Percentiles rank a stretch among this genome's conserved stretches.
Conservation (phyloP, 1,140 invertebrate genomes). For the Octopus sinensis region DNA sequence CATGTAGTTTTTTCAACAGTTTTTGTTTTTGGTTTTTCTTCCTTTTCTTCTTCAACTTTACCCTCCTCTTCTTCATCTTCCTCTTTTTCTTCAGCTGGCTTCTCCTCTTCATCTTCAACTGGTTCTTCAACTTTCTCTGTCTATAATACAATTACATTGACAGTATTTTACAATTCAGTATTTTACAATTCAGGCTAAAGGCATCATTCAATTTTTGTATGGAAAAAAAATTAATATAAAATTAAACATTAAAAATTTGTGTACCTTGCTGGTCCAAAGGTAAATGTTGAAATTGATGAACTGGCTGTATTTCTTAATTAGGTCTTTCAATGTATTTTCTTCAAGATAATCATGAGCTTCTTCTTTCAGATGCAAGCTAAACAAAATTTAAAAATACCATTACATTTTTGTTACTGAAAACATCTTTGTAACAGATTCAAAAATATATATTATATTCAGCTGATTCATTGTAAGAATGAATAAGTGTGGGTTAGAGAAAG, state of each 20-base stretch:
- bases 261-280: constrained; percentile 85
- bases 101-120: constrained; percentile 59
- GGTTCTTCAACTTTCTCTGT: constrained; percentile 67
- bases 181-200: too few species aligned
- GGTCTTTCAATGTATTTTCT: constrained; percentile 80
- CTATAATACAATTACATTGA: constrained; percentile 40
- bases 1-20: constrained; percentile 93
- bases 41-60: constrained; percentile 64
- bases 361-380: constrained; percentile 87
- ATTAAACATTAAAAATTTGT: too few species aligned
- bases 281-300: constrained; percentile 99
- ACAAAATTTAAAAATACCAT: constrained; percentile 36
- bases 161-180: too few species aligned
- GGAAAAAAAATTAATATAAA: too few species aligned
- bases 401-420: background rate
- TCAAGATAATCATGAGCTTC: constrained; percentile 95
- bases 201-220: too few species aligned
- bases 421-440: background rate
- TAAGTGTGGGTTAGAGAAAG: too few species aligned
- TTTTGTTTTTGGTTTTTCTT: constrained; percentile 80
- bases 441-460: background rate
- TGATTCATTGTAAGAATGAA: too few species aligned
- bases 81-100: constrained; percentile 58
- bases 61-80: constrained; percentile 59
- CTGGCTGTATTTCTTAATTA: constrained; percentile 97